Evolutionary conservation across 30 jellyfish, hydroid and myxozoan genomes (phyloP).

Genomic region (Pelagia noctiluca): DNA sequence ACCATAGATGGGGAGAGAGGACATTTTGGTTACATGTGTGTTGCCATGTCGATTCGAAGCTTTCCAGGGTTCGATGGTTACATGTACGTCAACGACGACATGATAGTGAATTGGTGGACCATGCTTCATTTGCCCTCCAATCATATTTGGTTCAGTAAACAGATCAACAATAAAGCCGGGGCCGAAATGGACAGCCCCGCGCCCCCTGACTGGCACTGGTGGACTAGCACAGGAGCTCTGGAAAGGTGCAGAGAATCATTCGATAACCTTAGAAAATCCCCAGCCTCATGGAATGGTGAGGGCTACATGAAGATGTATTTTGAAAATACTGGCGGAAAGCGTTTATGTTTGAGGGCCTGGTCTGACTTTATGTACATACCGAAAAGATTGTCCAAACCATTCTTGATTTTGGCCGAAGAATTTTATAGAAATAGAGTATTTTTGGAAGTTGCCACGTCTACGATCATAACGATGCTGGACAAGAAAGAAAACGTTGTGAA

Average conservation of each 20-base stretch:
- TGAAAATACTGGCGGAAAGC: constrained; percentile 50
- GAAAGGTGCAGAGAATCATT: constrained; percentile 54
- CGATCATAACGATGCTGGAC: constrained; percentile 63
- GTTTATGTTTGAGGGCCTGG: constrained; percentile 55
- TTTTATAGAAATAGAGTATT: constrained; percentile 46
- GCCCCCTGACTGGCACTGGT: constrained; percentile 77
- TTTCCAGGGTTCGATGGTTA: constrained; percentile 59
- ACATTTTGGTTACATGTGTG: constrained; percentile 71
- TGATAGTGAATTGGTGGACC: constrained; percentile 86
- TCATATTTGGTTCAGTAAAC: constrained; percentile 69
- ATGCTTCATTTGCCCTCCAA: constrained; percentile 33
- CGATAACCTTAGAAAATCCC: constrained; percentile 8
- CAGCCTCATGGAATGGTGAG: constrained; percentile 38
- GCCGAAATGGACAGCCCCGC: constrained; percentile 67
- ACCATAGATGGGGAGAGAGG: constrained; percentile 51
- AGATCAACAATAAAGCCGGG: constrained; percentile 29
- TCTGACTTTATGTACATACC: constrained; percentile 80
- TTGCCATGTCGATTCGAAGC: constrained; percentile 44
- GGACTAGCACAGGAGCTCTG: constrained; percentile 46
- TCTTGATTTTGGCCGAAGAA: constrained; percentile 11
- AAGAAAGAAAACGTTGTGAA: constrained; percentile 36
- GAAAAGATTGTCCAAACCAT: neutral
- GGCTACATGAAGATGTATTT: constrained; percentile 30
- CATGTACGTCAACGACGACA: constrained; percentile 75
- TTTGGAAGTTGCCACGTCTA: constrained; percentile 73